Evolutionary conservation across 2,888 invertebrate species (phyloP).

Genomic region (Abscondita cerata): DNA sequence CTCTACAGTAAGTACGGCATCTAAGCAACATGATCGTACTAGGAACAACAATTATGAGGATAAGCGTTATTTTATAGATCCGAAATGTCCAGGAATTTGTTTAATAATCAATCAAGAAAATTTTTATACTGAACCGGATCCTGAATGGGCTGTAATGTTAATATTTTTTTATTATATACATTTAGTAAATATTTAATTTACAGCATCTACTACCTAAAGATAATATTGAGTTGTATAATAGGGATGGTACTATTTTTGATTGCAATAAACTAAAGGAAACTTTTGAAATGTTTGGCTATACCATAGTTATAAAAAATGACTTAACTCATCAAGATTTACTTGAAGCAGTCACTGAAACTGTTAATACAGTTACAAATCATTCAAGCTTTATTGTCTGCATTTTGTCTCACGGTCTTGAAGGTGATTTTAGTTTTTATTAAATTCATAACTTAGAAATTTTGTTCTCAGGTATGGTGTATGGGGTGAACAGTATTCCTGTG

Average conservation of each 20-base stretch:
- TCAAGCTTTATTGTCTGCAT: slow-evolving; percentile 59
- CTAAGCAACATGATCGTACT: slow-evolving; percentile 9
- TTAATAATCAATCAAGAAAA: slow-evolving; percentile 57
- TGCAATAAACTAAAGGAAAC: slow-evolving; percentile 48
- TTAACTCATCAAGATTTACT: slow-evolving; percentile 49
- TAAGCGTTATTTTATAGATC: slow-evolving; percentile 46
- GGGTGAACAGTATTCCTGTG: slow-evolving; percentile 60
- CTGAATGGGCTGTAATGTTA: slow-evolving; percentile 13
- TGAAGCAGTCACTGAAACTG: slow-evolving; percentile 41
- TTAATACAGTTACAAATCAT: slow-evolving; percentile 46
- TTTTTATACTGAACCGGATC: slow-evolving; percentile 49
- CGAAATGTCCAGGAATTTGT: slow-evolving; percentile 52
- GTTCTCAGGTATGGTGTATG: slow-evolving; percentile 62
- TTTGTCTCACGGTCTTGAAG: slow-evolving; percentile 58
- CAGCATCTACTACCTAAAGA: slow-evolving; percentile 46
- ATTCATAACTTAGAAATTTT: too few relatives aligned
- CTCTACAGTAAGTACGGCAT: background rate
- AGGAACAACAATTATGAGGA: slow-evolving; percentile 15
- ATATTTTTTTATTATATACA: background rate
- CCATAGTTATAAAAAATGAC: slow-evolving; percentile 47
- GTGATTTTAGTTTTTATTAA: slow-evolving; percentile 40
- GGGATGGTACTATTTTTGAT: slow-evolving; percentile 57
- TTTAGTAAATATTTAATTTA: slow-evolving; percentile 21
- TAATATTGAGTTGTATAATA: slow-evolving; percentile 45
- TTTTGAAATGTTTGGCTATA: slow-evolving; percentile 56